Base-by-base conservation (phyloP, 2,888 invertebrate genomes). In the Glyphotaelius pellucidus region DNA sequence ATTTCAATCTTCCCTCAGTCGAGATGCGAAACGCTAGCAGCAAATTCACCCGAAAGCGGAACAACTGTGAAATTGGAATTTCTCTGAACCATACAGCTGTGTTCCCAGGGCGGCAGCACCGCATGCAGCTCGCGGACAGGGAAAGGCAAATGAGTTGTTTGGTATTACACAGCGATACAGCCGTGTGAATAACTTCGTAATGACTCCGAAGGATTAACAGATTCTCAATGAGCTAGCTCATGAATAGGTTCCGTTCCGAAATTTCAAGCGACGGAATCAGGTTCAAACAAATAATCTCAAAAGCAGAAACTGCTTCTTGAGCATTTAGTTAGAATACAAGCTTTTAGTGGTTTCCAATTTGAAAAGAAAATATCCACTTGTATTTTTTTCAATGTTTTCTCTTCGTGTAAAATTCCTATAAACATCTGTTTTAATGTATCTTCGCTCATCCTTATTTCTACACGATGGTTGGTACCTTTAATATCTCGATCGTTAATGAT, bases 1-100 rank as follows among this genome's bases (percentile, higher is more conserved):
- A 92, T 52, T 92, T 92, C 67, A 91, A 80, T 15, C 35, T 92
- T n/a, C 92, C 92, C 35, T 80, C 35, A 32, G 85, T 85, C 9
- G 91, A 92, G 42, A 67, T 89, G 87, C 35, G 89, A n/a, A 47
- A 30, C 30, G 89, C 79, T 31, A 67, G 67, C 67, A 90, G 30
- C 15, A 88, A 90, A 38, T 89, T 38, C 9, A n/a, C 2, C 25
- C 35, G 80, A 15, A 42, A 80, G 14, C n/a, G 80, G 80, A 42
- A 25, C 9, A 87, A 87, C 35, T 9, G 35, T 25, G 79, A 52
- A 7, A 15, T 42, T 2, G 42, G 42, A 14, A 47, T 86, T 30
- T 15, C 79, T 1, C 32, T 79, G n/a, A 52, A 88, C 32, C 88
- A 79, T 0, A 12, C 67, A 1, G 32, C 79, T 9, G 5, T n/a